Percentiles rank a stretch among this genome's conserved stretches.
These are phyloP conservation scores for Yponomeuta cagnagella DNA, from an alignment of 2,888 invertebrate genomes.

Conservation along the genomic window DNA sequence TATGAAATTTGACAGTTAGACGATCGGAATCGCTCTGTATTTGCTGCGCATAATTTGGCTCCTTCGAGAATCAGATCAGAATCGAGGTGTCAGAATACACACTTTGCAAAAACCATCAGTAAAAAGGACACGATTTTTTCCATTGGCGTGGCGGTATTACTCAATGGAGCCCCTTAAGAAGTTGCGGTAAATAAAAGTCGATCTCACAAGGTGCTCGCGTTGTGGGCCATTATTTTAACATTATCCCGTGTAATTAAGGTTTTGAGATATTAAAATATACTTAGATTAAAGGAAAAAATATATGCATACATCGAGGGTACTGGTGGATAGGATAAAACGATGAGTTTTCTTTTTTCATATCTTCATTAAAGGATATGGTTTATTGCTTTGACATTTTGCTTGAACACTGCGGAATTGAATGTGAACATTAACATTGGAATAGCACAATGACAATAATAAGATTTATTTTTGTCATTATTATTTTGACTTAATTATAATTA, in stretches of 20 bases:
- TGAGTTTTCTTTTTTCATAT: background rate
- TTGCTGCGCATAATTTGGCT: no score
- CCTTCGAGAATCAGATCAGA: no score
- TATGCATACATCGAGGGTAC: background rate
- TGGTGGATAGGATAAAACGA: background rate
- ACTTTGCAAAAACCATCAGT: no score
- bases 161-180: background rate
- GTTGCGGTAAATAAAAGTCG: background rate
- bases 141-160: no score
- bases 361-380: background rate
- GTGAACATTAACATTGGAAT: background rate
- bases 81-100: no score
- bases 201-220: background rate
- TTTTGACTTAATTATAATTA: no score
- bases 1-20: no score
- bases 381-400: slow-evolving; percentile 2
- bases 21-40: no score
- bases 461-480: background rate
- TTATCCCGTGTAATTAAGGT: slow-evolving; percentile 9
- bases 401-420: background rate
- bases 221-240: slow-evolving; percentile 5
- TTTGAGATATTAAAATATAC: slow-evolving; percentile 9
- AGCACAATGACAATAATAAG: background rate
- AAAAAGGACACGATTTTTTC: no score
- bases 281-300: background rate